Conservation (phyloP, 1,140 invertebrate genomes). For the Drosophila asahinai region DNA sequence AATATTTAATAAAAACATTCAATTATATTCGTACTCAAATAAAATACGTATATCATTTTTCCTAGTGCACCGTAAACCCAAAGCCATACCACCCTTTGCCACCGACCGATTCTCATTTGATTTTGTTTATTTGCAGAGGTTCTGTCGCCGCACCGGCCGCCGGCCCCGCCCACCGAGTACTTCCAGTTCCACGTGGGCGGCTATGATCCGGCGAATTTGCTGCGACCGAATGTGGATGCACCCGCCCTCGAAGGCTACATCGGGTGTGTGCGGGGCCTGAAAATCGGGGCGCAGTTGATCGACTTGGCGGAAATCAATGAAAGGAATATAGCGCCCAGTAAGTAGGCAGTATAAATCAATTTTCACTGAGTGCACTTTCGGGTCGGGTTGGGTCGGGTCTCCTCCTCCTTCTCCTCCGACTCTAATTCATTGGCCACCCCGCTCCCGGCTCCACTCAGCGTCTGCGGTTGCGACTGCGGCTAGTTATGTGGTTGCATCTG, state of each 20-base stretch:
- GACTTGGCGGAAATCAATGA: conserved; percentile 91
- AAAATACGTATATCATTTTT: neutral
- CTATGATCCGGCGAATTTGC: conserved; percentile 90
- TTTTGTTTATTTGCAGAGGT: conserved; percentile 88
- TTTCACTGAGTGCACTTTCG: conserved; percentile 74
- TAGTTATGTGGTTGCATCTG: conserved; percentile 43
- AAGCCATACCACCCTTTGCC: conserved; percentile 1
- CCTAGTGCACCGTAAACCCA: neutral
- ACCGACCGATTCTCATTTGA: conserved; percentile 58
- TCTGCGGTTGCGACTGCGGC: conserved; percentile 21
- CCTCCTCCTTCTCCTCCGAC: conserved; percentile 1
- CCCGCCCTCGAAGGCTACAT: conserved; percentile 90
- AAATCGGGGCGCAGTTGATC: conserved; percentile 92
- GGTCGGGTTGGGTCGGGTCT: neutral
- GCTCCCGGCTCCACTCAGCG: conserved; percentile 22
- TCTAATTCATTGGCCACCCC: conserved; percentile 37
- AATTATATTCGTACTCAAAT: neutral
- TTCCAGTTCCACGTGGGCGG: conserved; percentile 96
- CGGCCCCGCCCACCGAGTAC: conserved; percentile 93
- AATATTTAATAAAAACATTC: no score
- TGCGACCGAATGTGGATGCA: conserved; percentile 87
- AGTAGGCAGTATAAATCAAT: conserved; percentile 81
- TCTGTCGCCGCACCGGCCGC: conserved; percentile 92
- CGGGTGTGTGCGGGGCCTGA: conserved; percentile 95
- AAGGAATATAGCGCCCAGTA: conserved; percentile 90